Evolutionary conservation across 1,140 invertebrate genomes (phyloP).

Genomic region (Scaptodrosophila lebanonensis): DNA sequence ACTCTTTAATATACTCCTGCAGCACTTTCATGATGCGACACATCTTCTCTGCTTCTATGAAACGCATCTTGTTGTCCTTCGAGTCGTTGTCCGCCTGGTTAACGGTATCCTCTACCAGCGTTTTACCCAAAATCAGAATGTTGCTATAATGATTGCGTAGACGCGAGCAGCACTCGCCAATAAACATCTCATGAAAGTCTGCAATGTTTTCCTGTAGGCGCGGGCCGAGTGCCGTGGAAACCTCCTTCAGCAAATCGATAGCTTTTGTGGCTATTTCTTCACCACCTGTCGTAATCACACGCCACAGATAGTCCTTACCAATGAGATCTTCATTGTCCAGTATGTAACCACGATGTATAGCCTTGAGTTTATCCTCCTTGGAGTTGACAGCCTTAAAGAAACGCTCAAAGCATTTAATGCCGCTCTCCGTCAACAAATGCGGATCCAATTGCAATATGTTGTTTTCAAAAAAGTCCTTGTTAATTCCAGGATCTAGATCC

Average conservation of each 20-base stretch:
- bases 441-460: constrained; percentile 96
- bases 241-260: constrained; percentile 94
- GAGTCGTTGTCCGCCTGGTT: constrained; percentile 68
- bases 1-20: constrained; percentile 96
- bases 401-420: constrained; percentile 91
- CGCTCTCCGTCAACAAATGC: constrained; percentile 93
- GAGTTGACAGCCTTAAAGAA: constrained; percentile 98
- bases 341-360: constrained; percentile 89
- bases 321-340: constrained; percentile 93
- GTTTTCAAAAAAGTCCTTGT: constrained; percentile 96
- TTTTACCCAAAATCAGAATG: constrained; percentile 77
- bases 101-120: constrained; percentile 68
- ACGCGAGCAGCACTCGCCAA: constrained; percentile 92
- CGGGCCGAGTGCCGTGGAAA: constrained; percentile 95
- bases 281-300: constrained; percentile 90
- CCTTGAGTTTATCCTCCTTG: constrained; percentile 94
- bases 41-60: constrained; percentile 90
- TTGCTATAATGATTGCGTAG: constrained; percentile 90
- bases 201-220: constrained; percentile 82
- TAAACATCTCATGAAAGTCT: constrained; percentile 94
- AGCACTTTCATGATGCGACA: constrained; percentile 96
- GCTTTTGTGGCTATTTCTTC: constrained; percentile 95
- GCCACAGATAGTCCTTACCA: constrained; percentile 97
- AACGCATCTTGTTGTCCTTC: constrained; percentile 70
- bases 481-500: constrained; percentile 97